Conservation (phyloP, 2,888 invertebrate genomes). For the Limnephilus rhombicus region DNA sequence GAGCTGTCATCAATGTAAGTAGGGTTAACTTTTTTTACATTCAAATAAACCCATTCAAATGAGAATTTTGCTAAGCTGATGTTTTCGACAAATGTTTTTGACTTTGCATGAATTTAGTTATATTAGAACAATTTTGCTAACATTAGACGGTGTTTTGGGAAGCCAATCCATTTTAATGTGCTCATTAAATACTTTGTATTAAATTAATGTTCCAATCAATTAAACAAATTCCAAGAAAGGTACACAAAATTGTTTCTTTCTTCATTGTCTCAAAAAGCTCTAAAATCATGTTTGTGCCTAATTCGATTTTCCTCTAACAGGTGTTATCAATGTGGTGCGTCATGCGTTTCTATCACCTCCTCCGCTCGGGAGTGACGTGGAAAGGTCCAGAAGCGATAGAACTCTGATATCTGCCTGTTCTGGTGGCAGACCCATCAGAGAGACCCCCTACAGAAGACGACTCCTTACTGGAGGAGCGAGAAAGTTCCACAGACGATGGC, state of each 20-base stretch:
- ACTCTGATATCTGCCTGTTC: conserved; percentile 77
- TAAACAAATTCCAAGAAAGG: too few species aligned
- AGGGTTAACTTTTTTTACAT: background rate
- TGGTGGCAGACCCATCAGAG: conserved; percentile 68
- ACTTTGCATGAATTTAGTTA: background rate
- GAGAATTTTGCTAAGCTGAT: background rate
- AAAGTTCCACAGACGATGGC: conserved; percentile 46
- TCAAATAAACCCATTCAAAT: background rate
- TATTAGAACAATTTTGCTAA: background rate
- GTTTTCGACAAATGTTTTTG: background rate
- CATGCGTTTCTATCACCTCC: conserved; percentile 83
- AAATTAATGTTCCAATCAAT: background rate
- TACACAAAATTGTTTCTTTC: too few species aligned
- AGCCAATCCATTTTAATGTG: background rate
- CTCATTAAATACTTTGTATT: background rate
- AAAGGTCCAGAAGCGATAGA: conserved; percentile 83
- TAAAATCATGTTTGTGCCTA: background rate
- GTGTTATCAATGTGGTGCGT: conserved; percentile 85
- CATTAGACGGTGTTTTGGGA: background rate
- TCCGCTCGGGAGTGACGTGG: conserved; percentile 86
- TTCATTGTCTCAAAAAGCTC: too few species aligned
- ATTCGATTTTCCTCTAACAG: conserved; percentile 72
- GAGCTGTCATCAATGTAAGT: conserved; percentile 87
- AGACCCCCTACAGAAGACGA: conserved; percentile 63
- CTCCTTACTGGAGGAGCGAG: conserved; percentile 56